These are phyloP conservation scores for Asobara japonica DNA, from an alignment of 1,140 invertebrate species.

Conservation along the genomic window DNA sequence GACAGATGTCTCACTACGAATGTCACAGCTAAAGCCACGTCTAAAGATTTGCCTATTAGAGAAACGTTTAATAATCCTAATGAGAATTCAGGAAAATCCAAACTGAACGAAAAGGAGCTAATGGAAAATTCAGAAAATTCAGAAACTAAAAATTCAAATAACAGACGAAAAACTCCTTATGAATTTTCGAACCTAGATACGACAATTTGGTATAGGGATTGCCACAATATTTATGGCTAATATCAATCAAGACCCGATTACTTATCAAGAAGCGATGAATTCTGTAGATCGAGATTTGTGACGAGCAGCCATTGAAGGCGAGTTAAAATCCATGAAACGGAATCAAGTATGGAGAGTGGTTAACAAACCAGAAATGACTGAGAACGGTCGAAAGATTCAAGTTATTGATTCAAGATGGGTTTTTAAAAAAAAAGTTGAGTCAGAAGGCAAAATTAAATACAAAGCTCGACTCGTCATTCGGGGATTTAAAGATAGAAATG, in stretches of 20 bases:
- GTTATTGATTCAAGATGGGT: not conserved
- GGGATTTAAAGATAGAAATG: not conserved
- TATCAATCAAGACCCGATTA: not conserved
- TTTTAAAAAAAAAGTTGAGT: not conserved
- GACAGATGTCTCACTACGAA: not conserved
- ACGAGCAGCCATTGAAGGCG: not conserved
- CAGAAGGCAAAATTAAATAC: not conserved
- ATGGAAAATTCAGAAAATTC: not conserved
- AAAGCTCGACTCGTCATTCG: not conserved
- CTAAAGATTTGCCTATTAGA: too few species aligned
- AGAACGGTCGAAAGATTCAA: not conserved
- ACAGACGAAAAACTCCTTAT: conserved; percentile 3
- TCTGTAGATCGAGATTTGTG: not conserved
- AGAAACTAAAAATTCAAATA: not conserved
- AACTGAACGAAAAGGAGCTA: not conserved
- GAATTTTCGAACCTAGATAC: conserved; percentile 18
- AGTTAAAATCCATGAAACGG: not conserved
- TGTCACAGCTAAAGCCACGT: too few species aligned
- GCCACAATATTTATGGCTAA: conserved; percentile 21
- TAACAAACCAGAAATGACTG: not conserved
- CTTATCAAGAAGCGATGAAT: not conserved
- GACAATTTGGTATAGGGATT: conserved; percentile 21
- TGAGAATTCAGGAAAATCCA: too few species aligned
- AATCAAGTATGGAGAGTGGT: not conserved
- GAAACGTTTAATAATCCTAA: too few species aligned